Conservation (phyloP, 2,113 vertebrate species). For the Ornithorhynchus anatinus region DNA sequence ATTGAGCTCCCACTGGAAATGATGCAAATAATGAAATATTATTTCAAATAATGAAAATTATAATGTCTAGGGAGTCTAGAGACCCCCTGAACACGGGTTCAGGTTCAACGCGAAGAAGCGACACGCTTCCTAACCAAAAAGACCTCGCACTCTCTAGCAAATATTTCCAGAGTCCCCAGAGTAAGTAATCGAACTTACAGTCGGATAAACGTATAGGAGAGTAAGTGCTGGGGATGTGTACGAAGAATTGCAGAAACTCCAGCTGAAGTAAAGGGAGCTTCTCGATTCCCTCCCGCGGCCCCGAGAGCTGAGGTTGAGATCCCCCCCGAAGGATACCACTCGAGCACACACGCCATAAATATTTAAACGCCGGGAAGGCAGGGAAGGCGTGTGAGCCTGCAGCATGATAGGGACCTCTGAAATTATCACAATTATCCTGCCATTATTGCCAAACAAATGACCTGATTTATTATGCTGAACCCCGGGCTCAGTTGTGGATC, state of each 20-base stretch:
- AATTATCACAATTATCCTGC: slow-evolving; percentile 69
- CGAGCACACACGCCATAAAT: slow-evolving; percentile 57
- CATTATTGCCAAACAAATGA: slow-evolving; percentile 63
- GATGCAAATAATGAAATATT: no score
- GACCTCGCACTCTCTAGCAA: no score
- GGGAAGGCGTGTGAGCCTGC: slow-evolving; percentile 64
- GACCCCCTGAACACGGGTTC: no score
- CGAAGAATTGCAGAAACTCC: slow-evolving; percentile 34
- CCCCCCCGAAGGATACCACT: slow-evolving; percentile 65
- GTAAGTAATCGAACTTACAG: no score
- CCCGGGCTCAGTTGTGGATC: slow-evolving; percentile 56
- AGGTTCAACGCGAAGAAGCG: no score
- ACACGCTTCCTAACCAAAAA: no score
- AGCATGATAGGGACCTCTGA: slow-evolving; percentile 64
- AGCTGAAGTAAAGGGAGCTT: slow-evolving; percentile 46
- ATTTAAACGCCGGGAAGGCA: slow-evolving; percentile 68
- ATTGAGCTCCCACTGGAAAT: no score
- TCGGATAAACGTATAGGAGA: no score
- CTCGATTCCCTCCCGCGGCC: slow-evolving; percentile 41
- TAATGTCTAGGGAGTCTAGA: no score
- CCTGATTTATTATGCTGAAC: slow-evolving; percentile 48
- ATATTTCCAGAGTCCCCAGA: no score
- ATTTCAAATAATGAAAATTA: no score
- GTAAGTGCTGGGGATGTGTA: no score
- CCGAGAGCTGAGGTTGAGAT: slow-evolving; percentile 51